A percentile compares a stretch with the other conserved stretches of the same genome.
These are phyloP conservation scores for Hiodon tergisus DNA, from an alignment of 2,113 vertebrate genomes.

Conservation along the genomic window DNA sequence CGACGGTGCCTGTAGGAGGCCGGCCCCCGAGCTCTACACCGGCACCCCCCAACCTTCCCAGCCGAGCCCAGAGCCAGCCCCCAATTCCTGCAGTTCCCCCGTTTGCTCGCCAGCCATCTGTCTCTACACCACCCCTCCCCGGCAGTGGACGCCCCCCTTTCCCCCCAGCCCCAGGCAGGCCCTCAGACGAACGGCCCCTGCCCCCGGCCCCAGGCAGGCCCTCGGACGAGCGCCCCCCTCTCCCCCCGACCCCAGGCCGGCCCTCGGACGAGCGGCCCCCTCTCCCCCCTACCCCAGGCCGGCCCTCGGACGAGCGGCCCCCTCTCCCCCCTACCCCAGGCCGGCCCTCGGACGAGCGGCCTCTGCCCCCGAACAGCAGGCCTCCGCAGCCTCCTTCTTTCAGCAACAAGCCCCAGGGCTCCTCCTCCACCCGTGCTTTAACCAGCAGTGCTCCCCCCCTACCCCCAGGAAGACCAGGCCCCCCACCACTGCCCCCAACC, in stretches of 20 bases:
- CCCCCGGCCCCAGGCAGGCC: background rate
- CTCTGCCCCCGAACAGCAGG: conserved; percentile 62
- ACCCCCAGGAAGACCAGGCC: conserved; percentile 69
- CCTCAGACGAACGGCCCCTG: conserved; percentile 11
- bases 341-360: conserved; percentile 58
- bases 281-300: conserved; percentile 3
- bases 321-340: conserved; percentile 53
- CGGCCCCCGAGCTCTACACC: conserved; percentile 54
- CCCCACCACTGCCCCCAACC: conserved; percentile 64
- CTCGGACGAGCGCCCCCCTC: no score
- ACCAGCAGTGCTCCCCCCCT: conserved; percentile 60
- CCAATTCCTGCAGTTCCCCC: conserved; percentile 40
- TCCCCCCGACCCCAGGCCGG: no score
- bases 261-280: no score
- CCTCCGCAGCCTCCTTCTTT: conserved; percentile 58
- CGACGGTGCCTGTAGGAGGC: conserved; percentile 54
- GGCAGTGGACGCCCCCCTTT: conserved; percentile 60
- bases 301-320: conserved; percentile 59
- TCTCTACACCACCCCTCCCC: conserved; percentile 39
- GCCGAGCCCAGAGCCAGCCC: conserved; percentile 51
- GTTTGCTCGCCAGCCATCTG: conserved; percentile 39
- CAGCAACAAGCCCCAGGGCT: conserved; percentile 68
- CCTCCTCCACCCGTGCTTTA: conserved; percentile 52
- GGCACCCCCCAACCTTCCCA: conserved; percentile 57
- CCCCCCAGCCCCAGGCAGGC: conserved; percentile 41